Evolutionary conservation across 2,113 vertebrate species (phyloP).

Genomic region (Zingel zingel): DNA sequence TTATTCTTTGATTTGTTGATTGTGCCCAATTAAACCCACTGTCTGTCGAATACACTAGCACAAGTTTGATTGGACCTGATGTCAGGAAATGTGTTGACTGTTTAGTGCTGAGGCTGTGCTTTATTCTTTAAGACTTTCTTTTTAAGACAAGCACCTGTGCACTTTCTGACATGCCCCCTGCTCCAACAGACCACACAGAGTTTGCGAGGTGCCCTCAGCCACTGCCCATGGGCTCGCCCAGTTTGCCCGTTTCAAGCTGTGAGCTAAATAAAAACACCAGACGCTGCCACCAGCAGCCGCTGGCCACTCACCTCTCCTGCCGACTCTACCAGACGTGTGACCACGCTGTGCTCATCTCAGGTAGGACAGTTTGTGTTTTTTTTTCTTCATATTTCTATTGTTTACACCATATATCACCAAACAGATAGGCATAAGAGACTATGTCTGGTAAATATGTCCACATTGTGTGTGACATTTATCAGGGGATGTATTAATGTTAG

Average conservation of each 20-base stretch:
- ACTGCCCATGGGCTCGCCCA: conserved; percentile 71
- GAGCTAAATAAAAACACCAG: conserved; percentile 88
- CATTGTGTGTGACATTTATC: background rate
- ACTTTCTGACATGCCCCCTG: background rate
- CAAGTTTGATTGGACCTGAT: background rate
- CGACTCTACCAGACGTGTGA: conserved; percentile 89
- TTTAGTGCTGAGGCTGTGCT: background rate
- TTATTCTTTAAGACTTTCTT: background rate
- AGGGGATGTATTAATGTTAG: background rate
- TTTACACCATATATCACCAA: background rate
- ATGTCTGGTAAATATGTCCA: background rate
- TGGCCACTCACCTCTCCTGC: conserved; percentile 84
- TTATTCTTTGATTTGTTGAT: background rate
- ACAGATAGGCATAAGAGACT: background rate
- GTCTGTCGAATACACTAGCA: background rate
- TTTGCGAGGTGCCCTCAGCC: conserved; percentile 84
- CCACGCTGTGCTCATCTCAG: conserved; percentile 86
- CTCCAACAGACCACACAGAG: conserved; percentile 78
- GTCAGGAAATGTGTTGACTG: background rate
- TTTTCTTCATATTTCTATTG: background rate
- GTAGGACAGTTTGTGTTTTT: conserved; percentile 52
- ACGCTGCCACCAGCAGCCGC: conserved; percentile 86
- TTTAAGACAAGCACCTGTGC: background rate
- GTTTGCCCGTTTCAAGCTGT: conserved; percentile 82
- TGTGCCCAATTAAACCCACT: background rate